Evolutionary conservation across 2,797 vertebrate species (phyloP).

Genomic region (Poeciliopsis gracilis): DNA sequence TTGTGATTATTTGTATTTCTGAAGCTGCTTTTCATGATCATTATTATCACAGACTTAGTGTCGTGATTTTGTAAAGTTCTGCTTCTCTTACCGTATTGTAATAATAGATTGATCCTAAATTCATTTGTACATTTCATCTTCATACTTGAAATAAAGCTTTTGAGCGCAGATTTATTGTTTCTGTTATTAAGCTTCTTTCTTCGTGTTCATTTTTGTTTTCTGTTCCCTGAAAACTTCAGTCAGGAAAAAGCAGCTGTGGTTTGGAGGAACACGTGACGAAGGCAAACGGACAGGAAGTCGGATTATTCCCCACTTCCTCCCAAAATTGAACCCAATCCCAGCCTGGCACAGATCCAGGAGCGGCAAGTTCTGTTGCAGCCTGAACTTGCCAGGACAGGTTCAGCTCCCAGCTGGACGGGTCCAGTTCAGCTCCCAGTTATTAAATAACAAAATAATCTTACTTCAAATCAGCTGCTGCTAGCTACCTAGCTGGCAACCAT

Average conservation of each 20-base stretch:
- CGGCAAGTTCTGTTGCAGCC: too few species aligned
- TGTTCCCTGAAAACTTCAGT: not conserved
- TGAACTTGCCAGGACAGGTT: too few species aligned
- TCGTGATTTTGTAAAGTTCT: constrained; percentile 17
- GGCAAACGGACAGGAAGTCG: not conserved
- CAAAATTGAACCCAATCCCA: not conserved
- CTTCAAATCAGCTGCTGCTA: too few species aligned
- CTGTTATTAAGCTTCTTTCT: not conserved
- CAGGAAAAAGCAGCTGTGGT: not conserved
- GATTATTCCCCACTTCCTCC: not conserved
- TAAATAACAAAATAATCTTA: too few species aligned
- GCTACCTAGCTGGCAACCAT: too few species aligned
- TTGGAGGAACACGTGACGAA: not conserved
- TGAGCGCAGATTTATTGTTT: not conserved
- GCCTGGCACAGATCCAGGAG: not conserved
- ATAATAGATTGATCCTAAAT: constrained; percentile 12
- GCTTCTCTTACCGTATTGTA: constrained; percentile 26
- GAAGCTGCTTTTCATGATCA: not conserved
- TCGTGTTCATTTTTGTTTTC: not conserved
- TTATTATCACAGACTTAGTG: not conserved
- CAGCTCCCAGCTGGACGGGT: too few species aligned
- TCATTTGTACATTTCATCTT: constrained; percentile 20
- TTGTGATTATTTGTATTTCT: not conserved
- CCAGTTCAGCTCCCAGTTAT: too few species aligned
- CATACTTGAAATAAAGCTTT: constrained; percentile 56